Conservation (phyloP, 2,113 vertebrate genomes). For the Halichoeres trimaculatus region DNA sequence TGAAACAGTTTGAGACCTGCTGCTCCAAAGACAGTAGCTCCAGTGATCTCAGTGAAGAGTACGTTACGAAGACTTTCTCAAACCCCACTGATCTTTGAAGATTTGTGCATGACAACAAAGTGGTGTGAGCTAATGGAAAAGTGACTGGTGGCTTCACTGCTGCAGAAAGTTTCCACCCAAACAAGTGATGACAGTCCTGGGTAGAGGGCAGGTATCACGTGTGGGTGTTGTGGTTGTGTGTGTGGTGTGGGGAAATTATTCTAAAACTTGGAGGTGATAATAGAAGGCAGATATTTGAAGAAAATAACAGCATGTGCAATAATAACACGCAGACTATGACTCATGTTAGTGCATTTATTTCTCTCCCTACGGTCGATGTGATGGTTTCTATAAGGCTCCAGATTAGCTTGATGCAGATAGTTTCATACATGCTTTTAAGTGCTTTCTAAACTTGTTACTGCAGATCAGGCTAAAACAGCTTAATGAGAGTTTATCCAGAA, state of each 20-base stretch:
- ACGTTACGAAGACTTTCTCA: too few relatives aligned
- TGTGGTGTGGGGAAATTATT: not conserved
- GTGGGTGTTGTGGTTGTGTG: not conserved
- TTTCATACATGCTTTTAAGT: not conserved
- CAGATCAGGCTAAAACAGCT: not conserved
- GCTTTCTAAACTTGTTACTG: not conserved
- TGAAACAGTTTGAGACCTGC: too few relatives aligned
- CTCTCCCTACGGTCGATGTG: not conserved
- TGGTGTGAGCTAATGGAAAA: not conserved
- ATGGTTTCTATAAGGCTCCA: not conserved
- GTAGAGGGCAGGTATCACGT: not conserved
- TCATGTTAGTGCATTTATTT: not conserved
- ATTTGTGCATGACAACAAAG: not conserved
- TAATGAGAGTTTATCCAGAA: not conserved
- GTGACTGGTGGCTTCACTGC: not conserved
- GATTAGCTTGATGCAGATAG: not conserved
- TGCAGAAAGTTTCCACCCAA: not conserved
- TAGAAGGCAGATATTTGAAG: not conserved
- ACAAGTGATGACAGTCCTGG: not conserved
- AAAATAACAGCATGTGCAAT: not conserved
- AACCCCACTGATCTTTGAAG: not conserved
- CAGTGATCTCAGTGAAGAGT: too few relatives aligned
- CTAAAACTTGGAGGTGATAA: not conserved
- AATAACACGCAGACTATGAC: not conserved
- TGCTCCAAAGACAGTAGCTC: too few relatives aligned